Conservation (phyloP, 2,888 invertebrate species). For the Amphipyra tragopoginis region DNA sequence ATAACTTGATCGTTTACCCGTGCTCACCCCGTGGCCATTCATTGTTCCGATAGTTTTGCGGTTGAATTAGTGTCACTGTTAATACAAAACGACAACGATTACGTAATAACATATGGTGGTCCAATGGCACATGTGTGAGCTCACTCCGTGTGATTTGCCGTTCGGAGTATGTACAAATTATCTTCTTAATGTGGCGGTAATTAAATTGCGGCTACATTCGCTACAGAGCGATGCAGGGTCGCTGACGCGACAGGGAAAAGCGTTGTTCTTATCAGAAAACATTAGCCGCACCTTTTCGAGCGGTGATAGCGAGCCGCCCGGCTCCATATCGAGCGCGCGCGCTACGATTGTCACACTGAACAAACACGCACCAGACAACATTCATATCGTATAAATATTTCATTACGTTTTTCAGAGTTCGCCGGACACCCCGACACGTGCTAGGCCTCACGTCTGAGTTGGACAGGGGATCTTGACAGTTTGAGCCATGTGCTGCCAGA, state of each 20-base stretch:
- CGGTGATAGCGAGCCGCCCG: conserved; percentile 83
- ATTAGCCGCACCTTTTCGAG: conserved; percentile 87
- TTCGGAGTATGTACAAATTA: conserved; percentile 63
- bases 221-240: conserved; percentile 75
- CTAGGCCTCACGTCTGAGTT: conserved; percentile 87
- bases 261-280: conserved; percentile 86
- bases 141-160: conserved; percentile 68
- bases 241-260: conserved; percentile 86
- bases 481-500: conserved; percentile 86
- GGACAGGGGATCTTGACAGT: conserved; percentile 90
- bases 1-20: conserved; percentile 13
- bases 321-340: conserved; percentile 76
- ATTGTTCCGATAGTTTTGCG: conserved; percentile 54
- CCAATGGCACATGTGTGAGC: conserved; percentile 80
- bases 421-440: conserved; percentile 19
- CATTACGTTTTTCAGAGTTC: conserved; percentile 72
- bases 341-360: conserved; percentile 79
- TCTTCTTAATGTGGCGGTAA: conserved; percentile 69
- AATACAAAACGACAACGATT: conserved; percentile 70
- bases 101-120: conserved; percentile 84
- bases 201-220: conserved; percentile 71
- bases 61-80: conserved; percentile 68
- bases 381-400: conserved; percentile 63
- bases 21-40: conserved; percentile 15
- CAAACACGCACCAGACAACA: conserved; percentile 69